Conservation (phyloP, 2,888 invertebrate species). For the Hipparchia sbordonii region DNA sequence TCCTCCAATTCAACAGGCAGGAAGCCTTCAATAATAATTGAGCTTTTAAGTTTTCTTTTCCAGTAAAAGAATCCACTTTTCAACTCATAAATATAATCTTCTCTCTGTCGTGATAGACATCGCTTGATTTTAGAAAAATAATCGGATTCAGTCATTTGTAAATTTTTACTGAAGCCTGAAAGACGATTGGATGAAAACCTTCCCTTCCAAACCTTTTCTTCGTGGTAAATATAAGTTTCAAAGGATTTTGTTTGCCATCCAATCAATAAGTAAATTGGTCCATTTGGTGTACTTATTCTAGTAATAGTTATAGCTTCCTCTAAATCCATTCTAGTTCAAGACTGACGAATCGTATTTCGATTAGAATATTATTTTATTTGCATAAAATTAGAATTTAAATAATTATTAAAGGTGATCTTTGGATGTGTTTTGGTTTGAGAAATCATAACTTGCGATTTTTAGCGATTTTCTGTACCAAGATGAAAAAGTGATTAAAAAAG, state of each 20-base stretch:
- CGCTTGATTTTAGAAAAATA: conserved; percentile 54
- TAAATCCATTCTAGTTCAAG: conserved; percentile 52
- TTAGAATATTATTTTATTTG: conserved; percentile 4
- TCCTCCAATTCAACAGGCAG: conserved; percentile 59
- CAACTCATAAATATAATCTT: conserved; percentile 61
- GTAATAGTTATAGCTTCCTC: conserved; percentile 61
- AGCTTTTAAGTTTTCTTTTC: conserved; percentile 56
- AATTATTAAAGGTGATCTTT: not conserved
- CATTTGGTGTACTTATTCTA: conserved; percentile 53
- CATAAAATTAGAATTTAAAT: not conserved
- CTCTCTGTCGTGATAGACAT: conserved; percentile 55
- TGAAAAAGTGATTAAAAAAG: too few species aligned
- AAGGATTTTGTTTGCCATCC: conserved; percentile 64
- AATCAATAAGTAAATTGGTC: conserved; percentile 56
- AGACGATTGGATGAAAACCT: conserved; percentile 61
- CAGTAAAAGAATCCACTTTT: conserved; percentile 69
- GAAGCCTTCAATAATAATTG: conserved; percentile 62
- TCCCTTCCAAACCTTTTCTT: conserved; percentile 62
- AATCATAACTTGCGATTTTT: conserved; percentile 4
- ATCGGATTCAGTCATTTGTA: conserved; percentile 53
- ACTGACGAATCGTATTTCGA: conserved; percentile 1
- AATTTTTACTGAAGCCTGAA: conserved; percentile 60
- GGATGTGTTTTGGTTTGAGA: not conserved
- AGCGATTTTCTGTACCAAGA: too few species aligned
- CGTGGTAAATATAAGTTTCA: conserved; percentile 58